A percentile compares a stretch with the other conserved stretches of the same genome.
These are phyloP conservation scores for Whitmania pigra DNA, from an alignment of 1,140 invertebrate species.

Conservation along the genomic window DNA sequence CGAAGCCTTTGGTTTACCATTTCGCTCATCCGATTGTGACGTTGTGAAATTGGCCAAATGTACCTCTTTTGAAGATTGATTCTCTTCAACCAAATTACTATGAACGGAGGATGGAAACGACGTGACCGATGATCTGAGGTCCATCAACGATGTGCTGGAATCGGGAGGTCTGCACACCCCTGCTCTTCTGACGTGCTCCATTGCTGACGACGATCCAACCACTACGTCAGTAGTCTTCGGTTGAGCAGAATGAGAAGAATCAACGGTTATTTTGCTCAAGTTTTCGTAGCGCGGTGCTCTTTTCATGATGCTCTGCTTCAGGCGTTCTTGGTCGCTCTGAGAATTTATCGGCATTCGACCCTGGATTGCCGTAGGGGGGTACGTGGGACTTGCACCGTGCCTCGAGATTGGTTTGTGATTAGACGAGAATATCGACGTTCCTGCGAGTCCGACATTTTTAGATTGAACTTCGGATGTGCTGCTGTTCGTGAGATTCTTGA, in stretches of 20 bases:
- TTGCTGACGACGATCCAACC: neutral
- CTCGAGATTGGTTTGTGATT: constrained; percentile 1
- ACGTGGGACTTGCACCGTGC: neutral
- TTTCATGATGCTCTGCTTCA: constrained; percentile 5
- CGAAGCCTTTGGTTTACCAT: neutral
- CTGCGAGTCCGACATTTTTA: too few species aligned
- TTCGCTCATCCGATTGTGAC: neutral
- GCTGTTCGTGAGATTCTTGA: neutral
- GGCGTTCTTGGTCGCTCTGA: neutral
- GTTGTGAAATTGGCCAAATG: neutral
- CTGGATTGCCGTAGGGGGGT: neutral
- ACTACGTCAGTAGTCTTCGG: neutral
- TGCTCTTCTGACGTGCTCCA: neutral
- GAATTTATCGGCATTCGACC: neutral
- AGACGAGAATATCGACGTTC: constrained; percentile 14
- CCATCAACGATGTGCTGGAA: neutral
- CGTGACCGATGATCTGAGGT: neutral
- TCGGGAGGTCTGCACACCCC: constrained; percentile 3
- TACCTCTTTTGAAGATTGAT: neutral
- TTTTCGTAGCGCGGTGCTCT: constrained; percentile 11
- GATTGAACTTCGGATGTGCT: too few species aligned
- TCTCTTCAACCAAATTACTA: neutral
- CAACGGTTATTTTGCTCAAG: constrained; percentile 6
- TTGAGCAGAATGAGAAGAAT: neutral
- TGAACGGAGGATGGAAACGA: neutral